Conservation (phyloP, 2,888 invertebrate genomes). For the Sinhomidia bicolor region DNA sequence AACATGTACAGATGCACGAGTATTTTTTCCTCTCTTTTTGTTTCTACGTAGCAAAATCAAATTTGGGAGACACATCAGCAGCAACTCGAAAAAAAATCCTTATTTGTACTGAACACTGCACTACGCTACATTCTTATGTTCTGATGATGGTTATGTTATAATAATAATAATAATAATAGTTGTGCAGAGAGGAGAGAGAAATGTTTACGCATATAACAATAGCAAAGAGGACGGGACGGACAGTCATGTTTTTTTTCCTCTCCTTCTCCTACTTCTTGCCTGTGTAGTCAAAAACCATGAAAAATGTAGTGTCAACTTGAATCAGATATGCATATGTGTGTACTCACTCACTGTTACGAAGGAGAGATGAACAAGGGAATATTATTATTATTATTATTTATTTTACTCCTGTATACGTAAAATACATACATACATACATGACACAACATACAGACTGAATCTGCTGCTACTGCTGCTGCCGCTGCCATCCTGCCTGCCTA, state of each 20-base stretch:
- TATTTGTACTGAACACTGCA: too few species aligned
- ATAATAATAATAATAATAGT: neutral
- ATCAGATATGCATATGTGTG: slow-evolving; percentile 61
- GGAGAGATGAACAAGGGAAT: neutral
- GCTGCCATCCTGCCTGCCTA: too few species aligned
- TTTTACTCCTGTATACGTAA: too few species aligned
- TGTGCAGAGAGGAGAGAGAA: neutral
- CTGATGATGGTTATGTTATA: too few species aligned
- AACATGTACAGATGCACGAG: neutral
- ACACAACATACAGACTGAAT: too few species aligned
- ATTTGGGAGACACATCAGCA: neutral
- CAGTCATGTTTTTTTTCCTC: slow-evolving; percentile 69
- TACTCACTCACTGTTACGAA: neutral
- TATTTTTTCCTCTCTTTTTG: neutral
- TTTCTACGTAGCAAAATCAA: neutral
- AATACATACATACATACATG: too few species aligned
- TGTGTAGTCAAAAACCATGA: slow-evolving; percentile 68
- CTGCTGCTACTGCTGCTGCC: neutral
- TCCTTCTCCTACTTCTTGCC: too few species aligned
- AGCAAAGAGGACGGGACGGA: too few species aligned
- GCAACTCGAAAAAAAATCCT: neutral
- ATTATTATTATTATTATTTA: too few species aligned
- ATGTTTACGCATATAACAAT: neutral
- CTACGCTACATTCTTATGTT: too few species aligned
- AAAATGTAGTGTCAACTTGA: slow-evolving; percentile 71